Conservation (phyloP, 2,888 invertebrate species). For the Erpobdella octoculata region DNA sequence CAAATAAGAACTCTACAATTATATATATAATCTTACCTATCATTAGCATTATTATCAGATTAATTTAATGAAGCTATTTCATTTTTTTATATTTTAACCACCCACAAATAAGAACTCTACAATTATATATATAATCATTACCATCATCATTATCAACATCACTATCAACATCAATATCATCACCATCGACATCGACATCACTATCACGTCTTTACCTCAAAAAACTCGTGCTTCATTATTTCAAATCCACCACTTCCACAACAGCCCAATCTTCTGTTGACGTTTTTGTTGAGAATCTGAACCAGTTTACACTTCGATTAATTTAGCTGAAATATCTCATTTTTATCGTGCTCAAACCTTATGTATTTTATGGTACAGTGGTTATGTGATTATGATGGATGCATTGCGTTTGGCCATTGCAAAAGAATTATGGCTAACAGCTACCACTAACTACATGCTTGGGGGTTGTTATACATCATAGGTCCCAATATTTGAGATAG, state of each 20-base stretch:
- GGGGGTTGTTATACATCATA: too few relatives aligned
- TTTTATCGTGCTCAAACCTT: background rate
- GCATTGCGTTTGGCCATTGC: background rate
- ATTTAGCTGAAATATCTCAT: background rate
- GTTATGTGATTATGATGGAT: background rate
- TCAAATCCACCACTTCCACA: background rate
- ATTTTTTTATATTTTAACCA: background rate
- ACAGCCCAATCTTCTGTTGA: background rate
- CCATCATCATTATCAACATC: slow-evolving; percentile 18
- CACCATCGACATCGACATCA: slow-evolving; percentile 16
- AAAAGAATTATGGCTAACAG: background rate
- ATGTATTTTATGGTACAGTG: too few relatives aligned
- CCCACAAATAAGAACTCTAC: too few relatives aligned
- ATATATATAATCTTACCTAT: too few relatives aligned
- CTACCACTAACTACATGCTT: too few relatives aligned
- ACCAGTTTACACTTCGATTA: too few relatives aligned
- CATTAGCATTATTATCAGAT: too few relatives aligned
- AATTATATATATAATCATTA: too few relatives aligned
- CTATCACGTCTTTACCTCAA: background rate
- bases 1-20: too few relatives aligned
- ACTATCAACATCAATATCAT: slow-evolving; percentile 9
- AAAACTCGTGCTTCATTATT: background rate
- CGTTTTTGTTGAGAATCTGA: background rate
- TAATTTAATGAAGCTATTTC: too few relatives aligned
- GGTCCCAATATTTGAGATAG: too few relatives aligned